Evolutionary conservation across 2,113 vertebrate species (phyloP).

Genomic region (Eptesicus fuscus): DNA sequence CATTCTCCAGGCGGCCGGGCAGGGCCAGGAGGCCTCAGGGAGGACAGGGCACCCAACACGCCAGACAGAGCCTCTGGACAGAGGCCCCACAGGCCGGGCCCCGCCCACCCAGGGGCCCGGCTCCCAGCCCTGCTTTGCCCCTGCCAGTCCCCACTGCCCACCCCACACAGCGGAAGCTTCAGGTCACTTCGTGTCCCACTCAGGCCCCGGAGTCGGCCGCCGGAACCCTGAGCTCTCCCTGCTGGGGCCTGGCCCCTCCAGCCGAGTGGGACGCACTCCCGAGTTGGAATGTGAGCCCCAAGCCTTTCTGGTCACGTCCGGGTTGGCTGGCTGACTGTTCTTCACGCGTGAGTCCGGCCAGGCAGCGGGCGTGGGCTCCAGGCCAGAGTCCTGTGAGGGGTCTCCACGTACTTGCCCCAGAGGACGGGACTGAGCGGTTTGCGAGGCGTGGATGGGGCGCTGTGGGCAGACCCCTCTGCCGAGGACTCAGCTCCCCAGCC

Average conservation of each 20-base stretch:
- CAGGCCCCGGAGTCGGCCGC: background rate
- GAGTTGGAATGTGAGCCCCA: background rate
- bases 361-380: no score
- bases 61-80: background rate
- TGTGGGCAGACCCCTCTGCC: no score
- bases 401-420: background rate
- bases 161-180: rapidly evolving
- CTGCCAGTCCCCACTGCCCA: background rate
- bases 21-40: background rate
- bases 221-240: background rate
- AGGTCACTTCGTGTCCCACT: background rate
- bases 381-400: no score
- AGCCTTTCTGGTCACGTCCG: background rate
- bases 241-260: no score
- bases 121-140: background rate
- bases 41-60: background rate
- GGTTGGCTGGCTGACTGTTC: background rate
- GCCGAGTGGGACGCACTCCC: rapidly evolving
- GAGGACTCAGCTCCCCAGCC: background rate
- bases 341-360: background rate
- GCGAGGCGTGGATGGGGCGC: rapidly evolving
- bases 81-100: background rate
- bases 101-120: no score
- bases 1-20: background rate
- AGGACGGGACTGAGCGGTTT: background rate